Conservation (phyloP, 2,113 vertebrate species). For the Psammodynastes pulverulentus region DNA sequence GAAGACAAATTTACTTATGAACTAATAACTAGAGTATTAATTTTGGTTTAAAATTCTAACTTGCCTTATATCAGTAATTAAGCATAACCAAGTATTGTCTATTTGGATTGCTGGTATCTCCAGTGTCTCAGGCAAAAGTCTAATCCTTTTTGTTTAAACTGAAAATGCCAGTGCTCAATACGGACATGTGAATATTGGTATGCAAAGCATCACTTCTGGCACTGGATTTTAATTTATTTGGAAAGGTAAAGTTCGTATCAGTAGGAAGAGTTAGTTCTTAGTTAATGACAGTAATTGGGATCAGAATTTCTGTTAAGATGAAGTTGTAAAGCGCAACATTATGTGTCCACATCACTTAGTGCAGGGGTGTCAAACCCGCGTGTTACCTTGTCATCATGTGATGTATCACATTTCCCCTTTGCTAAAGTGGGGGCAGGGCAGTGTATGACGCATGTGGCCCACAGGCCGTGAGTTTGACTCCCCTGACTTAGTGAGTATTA, state of each 20-base stretch:
- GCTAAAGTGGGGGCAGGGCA: accelerated
- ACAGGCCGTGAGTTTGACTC: too few relatives aligned
- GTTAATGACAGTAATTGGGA: neutral
- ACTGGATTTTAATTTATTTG: neutral
- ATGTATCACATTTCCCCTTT: too few relatives aligned
- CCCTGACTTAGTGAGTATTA: neutral
- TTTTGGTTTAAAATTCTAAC: neutral
- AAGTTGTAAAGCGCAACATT: neutral
- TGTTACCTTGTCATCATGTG: too few relatives aligned
- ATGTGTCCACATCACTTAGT: neutral
- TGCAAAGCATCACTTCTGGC: neutral
- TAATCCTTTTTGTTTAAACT: neutral
- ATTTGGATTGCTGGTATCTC: neutral
- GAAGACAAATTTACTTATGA: neutral
- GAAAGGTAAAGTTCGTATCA: neutral
- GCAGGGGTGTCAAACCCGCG: too few relatives aligned
- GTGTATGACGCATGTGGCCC: too few relatives aligned
- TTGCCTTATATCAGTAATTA: neutral
- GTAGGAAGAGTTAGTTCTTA: neutral
- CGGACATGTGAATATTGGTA: neutral
- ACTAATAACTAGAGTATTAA: neutral
- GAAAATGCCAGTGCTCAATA: neutral
- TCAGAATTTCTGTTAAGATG: neutral
- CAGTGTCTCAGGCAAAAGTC: neutral
- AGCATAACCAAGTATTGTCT: neutral